A percentile compares a stretch with the other conserved stretches of the same genome.
Evolutionary conservation across 2,888 invertebrate species (phyloP).

Genomic region (Opisthograptis luteolata): DNA sequence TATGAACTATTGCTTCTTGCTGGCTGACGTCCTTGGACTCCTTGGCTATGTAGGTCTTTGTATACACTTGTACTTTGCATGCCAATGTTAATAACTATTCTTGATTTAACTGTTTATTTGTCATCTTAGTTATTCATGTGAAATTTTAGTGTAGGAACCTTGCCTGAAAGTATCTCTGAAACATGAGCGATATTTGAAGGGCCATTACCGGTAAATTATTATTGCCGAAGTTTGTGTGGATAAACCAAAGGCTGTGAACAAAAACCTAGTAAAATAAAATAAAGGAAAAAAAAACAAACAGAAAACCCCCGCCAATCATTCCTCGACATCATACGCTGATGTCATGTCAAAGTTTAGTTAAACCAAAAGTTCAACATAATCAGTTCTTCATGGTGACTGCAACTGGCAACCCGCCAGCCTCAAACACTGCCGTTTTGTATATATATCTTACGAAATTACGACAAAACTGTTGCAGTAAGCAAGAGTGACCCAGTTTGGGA

Average conservation of each 20-base stretch:
- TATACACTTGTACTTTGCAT: conserved; percentile 1
- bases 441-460: conserved; percentile 77
- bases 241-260: neutral
- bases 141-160: too few species aligned
- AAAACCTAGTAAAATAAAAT: neutral
- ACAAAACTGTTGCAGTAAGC: conserved; percentile 75
- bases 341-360: conserved; percentile 24
- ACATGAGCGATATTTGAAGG: too few species aligned
- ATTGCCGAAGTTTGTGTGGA: neutral
- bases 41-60: conserved; percentile 15
- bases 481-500: conserved; percentile 67
- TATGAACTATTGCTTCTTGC: neutral
- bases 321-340: conserved; percentile 9
- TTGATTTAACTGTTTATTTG: conserved; percentile 1
- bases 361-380: conserved; percentile 18
- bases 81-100: neutral
- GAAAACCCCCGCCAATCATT: conserved; percentile 2
- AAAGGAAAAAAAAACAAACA: neutral
- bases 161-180: too few species aligned
- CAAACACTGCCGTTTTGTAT: conserved; percentile 67
- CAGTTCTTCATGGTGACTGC: conserved; percentile 45
- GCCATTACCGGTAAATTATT: too few species aligned
- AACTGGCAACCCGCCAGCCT: conserved; percentile 67
- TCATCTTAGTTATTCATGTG: neutral
- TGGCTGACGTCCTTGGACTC: too few species aligned